phyloP scores from a whole-genome alignment of 2,797 vertebrate genomes.

The Hapalemur alaotrensis region DNA sequence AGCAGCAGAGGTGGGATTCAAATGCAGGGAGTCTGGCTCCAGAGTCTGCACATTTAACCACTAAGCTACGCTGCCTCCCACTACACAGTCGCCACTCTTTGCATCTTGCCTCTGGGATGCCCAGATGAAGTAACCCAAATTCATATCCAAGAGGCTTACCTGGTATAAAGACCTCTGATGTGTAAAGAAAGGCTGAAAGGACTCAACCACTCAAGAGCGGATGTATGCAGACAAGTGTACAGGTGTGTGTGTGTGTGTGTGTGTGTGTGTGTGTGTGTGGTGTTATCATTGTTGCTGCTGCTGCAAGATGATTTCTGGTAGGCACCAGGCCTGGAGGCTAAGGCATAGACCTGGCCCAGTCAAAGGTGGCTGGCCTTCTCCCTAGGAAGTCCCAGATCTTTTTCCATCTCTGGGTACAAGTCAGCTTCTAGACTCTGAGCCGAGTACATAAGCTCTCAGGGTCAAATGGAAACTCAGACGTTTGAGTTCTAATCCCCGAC shows the following conservation, averaged over 20 bases:
- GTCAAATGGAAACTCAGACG: fast-evolving
- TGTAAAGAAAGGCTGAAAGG: neutral
- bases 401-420: neutral
- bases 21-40: neutral
- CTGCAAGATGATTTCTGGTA: neutral
- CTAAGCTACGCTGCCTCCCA: neutral
- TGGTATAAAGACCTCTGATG: neutral
- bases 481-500: neutral
- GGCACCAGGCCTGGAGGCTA: neutral
- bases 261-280: neutral
- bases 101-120: neutral
- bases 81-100: neutral
- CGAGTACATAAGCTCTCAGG: neutral
- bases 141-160: neutral
- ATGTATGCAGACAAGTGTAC: neutral
- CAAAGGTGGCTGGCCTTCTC: neutral
- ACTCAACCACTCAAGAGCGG: fast-evolving
- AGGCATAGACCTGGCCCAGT: neutral
- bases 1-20: neutral
- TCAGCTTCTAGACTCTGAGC: neutral
- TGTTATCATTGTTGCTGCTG: neutral
- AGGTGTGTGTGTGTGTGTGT: neutral
- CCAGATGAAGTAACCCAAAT: neutral
- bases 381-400: neutral
- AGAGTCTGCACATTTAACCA: neutral